Base-by-base conservation (phyloP, 2,113 vertebrate species). In the Pseudorhombus dupliciocellatus region DNA sequence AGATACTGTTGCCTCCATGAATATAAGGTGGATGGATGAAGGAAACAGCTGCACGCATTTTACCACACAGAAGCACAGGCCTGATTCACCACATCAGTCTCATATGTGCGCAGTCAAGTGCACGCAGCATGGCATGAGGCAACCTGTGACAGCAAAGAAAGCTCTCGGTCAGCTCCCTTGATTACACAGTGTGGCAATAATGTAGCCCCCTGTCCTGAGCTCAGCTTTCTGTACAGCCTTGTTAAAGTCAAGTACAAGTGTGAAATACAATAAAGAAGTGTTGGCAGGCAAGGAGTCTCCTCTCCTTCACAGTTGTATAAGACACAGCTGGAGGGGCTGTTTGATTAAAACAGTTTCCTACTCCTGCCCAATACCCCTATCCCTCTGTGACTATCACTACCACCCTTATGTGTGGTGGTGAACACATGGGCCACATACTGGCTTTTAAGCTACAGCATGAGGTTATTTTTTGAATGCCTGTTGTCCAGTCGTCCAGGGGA, bases 351-450 rank as follows among this genome's bases (percentile, higher is more conserved):
- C 64, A 37, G 52, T 70, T 55, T 58, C 61, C 76, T 18, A 11
- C 55, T 52, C 18, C 26, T 18, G 14, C 24, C 51, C 28, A 26
- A 61, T 21, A 14, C 34, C 42, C 54, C 34, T 44, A 25, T 28
- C 56, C 26, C 63, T 64, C 59, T 55, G 67, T 54, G 72, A 60
- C 54, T 67, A 48, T 34, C 53, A 53, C 55, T n/a, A 44, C 54
- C 3, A 0, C 14, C 26, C 16, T 1, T 21, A 44, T 44, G 52
- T 55, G 30, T 63, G 58, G 52, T 70, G 44, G 62, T 16, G 15
- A 72, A 71, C 88, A 87, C 84, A 86, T 86, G 81, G 84, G 78
- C 79, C 66, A 70, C 79, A 86, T 74, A 54, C 72, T 24, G 50
- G 66, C 66, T 81, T 74, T 73, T 75, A 80, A 69, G 58, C 70